A percentile compares a stretch with the other conserved stretches of the same genome.
Conservation (phyloP, 2,113 vertebrate genomes). For the Chinchilla lanigera region DNA sequence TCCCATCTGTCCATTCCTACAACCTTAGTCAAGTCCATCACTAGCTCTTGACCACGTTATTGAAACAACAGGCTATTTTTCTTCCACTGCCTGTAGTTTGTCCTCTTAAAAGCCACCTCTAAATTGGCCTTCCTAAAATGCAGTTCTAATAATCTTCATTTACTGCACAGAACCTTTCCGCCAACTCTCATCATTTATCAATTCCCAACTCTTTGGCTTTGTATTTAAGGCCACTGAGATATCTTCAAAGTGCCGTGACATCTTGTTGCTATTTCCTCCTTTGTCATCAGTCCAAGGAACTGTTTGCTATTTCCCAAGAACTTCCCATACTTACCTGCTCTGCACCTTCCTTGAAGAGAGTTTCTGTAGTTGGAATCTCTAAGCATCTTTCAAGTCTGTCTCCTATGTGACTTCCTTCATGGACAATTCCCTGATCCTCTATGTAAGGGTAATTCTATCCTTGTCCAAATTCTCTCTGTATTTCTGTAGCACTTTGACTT, state of each 20-base stretch:
- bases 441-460: neutral
- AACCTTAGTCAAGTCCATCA: neutral
- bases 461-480: neutral
- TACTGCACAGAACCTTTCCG: neutral
- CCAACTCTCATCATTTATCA: neutral
- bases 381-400: neutral
- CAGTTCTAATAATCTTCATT: neutral
- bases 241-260: neutral
- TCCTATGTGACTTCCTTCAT: neutral
- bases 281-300: neutral
- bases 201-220: neutral
- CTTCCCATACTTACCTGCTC: neutral
- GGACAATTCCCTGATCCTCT: neutral
- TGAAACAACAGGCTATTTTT: neutral
- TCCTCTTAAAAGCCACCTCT: neutral
- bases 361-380: neutral
- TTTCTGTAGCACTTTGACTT: neutral
- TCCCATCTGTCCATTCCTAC: neutral
- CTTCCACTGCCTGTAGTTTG: neutral
- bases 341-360: neutral
- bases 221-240: neutral
- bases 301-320: neutral
- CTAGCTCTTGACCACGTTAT: neutral
- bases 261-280: neutral
- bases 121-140: neutral